Base-by-base conservation (phyloP, 2,113 vertebrate species). In the Scatophagus argus region DNA sequence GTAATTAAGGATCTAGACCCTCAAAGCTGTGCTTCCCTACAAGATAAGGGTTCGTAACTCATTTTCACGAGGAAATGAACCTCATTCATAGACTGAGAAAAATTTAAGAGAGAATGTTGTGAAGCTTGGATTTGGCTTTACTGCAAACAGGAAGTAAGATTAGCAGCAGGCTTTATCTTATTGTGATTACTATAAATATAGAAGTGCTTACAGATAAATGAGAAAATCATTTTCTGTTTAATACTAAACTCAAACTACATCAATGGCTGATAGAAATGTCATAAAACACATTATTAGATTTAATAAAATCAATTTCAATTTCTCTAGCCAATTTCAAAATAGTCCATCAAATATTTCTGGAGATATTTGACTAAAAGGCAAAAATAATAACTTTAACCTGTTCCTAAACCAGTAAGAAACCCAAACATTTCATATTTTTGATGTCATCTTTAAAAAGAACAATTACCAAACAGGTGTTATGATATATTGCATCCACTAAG, bases 11-110 rank as follows among this genome's bases (percentile, higher is more conserved):
- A 46, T 65, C 47, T 60, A 54, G 64, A 38, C n/a, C 51, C 23
- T 34, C 21, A 46, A 72, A 38, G n/a, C 6, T 38, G 9, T 17
- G 38, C 34, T 43, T 31, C 21, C 43, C 27, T 23, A 46, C 12
- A 29, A 58, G 75, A 51, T 17, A 52, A 74, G 51, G 31, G 34
- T n/a, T 64, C 68, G 69, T 51, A 68, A 68, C 23, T 74, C 38
- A 62, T 62, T 44, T 55, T 61, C 19, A 38, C 17, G 19, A 32
- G 12, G 54, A 81, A 65, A 65, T 39, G 1, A 49, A 79, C 34
- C 32, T 72, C 12, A 56, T 59, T 72, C 43, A 72, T 39, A 8
- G 25, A 8, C 17, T n/a, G 7, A 23, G 36, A 32, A 31, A 31
- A 74, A 32, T 6, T 41, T 14, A 41, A 65, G 23, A 44, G 13